Base-by-base conservation (phyloP, 2,113 vertebrate species). In the Pteropus alecto region DNA sequence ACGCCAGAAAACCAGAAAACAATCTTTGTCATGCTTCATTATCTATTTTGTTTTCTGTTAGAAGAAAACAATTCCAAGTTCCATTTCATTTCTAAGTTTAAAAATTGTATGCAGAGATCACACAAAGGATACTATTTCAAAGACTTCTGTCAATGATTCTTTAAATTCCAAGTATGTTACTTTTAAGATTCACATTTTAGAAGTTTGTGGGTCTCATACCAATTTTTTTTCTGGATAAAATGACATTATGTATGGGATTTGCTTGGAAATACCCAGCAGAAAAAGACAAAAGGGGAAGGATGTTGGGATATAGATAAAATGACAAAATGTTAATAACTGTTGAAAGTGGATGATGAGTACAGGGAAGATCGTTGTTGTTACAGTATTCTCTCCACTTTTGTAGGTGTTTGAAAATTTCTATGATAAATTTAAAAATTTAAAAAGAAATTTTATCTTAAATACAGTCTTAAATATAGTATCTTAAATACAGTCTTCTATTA, bases 61-160 rank as follows among this genome's bases (percentile, higher is more conserved):
- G 60, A 92, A 95, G 51, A 35, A 93, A 70, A 68, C 22, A 76
- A 93, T 63, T 83, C 35, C n/a, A 77, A 70, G 51, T 92, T 63
- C 51, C 54, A 70, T 78, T 97, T 91, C 41, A 83, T 82, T 78
- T 41, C 63, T 65, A 95, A 65, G 21, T 84, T 78, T 78, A 38
- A 87, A 95, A 83, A 70, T 10, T 81, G 4, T 87, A 95, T 46
- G 19, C 58, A 67, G 10, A 87, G 38, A 70, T 7, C 9, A 88
- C 54, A 94, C 92, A 86, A 73, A 74, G 9, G 12, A 56, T n/a
- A 91, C 10, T 48, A 96, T 54, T 96, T 86, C 43, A 95, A 91
- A 65, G 65, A 60, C 7, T 22, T 68, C 61, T 61, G 14, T 54
- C 46, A 92, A 67, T 74, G 68, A 74, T 90, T 87, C 43, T 73